These are phyloP conservation scores for Saturnia pavonia DNA, from an alignment of 2,888 invertebrate species.

Conservation along the genomic window DNA sequence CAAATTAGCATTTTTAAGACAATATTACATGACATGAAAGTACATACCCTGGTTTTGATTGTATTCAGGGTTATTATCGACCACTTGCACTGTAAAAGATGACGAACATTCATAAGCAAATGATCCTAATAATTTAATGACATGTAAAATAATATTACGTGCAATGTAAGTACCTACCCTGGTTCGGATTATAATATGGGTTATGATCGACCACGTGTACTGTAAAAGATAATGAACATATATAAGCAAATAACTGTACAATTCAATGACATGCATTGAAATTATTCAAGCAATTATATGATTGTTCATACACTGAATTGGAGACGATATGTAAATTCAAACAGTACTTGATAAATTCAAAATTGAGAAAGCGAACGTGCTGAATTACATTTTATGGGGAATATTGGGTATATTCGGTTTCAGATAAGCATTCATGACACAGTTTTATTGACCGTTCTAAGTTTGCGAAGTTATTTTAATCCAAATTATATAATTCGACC, in stretches of 20 bases:
- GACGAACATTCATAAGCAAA: neutral
- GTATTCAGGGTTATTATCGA: neutral
- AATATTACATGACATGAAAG: neutral
- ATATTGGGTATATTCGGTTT: neutral
- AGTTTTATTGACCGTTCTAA: neutral
- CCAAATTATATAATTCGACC: too few species aligned
- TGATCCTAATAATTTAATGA: neutral
- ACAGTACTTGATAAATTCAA: too few species aligned
- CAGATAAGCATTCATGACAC: neutral
- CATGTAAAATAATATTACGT: neutral
- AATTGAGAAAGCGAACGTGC: too few species aligned
- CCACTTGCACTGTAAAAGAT: constrained; percentile 12
- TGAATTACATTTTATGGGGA: too few species aligned
- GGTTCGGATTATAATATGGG: neutral
- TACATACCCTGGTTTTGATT: neutral
- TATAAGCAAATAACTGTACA: neutral
- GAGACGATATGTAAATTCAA: too few species aligned
- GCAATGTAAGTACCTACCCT: neutral
- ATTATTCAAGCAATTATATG: neutral
- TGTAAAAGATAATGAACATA: neutral
- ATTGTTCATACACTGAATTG: neutral
- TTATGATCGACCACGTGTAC: constrained; percentile 2
- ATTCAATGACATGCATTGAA: neutral
- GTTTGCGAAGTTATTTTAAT: too few species aligned
- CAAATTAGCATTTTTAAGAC: too few species aligned